A percentile compares a stretch with the other conserved stretches of the same genome.
Evolutionary conservation across 2,113 vertebrate species (phyloP).

Genomic region (Arenaria interpres): DNA sequence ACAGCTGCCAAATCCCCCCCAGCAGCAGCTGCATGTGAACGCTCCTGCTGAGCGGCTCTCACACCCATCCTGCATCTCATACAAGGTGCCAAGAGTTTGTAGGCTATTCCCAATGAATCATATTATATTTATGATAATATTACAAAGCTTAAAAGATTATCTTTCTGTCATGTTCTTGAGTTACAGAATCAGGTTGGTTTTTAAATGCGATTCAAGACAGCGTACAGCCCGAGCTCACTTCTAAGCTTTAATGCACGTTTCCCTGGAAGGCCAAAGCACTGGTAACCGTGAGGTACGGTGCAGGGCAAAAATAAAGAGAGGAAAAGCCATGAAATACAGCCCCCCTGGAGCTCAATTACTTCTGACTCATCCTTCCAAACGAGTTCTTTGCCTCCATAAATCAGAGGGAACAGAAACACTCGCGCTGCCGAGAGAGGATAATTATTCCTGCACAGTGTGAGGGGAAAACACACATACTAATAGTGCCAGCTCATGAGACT

Average conservation of each 20-base stretch:
- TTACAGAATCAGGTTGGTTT: neutral
- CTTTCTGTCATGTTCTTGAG: neutral
- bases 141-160: neutral
- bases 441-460: slow-evolving; percentile 33
- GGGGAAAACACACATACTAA: slow-evolving; percentile 7
- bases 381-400: slow-evolving; percentile 52
- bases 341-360: slow-evolving; percentile 51
- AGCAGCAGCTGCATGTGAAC: neutral
- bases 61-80: neutral
- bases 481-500: neutral
- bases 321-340: slow-evolving; percentile 7
- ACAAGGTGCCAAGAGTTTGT: neutral
- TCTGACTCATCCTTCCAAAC: slow-evolving; percentile 59
- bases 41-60: neutral
- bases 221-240: neutral
- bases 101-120: too few species aligned
- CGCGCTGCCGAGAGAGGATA: neutral
- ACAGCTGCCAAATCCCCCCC: neutral
- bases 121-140: neutral
- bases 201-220: neutral
- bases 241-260: neutral
- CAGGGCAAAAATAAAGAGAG: neutral
- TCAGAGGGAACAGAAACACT: slow-evolving; percentile 56
- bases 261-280: neutral
- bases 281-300: neutral